Conservation (phyloP, 2,888 invertebrate genomes). For the Aleiodes testaceus region DNA sequence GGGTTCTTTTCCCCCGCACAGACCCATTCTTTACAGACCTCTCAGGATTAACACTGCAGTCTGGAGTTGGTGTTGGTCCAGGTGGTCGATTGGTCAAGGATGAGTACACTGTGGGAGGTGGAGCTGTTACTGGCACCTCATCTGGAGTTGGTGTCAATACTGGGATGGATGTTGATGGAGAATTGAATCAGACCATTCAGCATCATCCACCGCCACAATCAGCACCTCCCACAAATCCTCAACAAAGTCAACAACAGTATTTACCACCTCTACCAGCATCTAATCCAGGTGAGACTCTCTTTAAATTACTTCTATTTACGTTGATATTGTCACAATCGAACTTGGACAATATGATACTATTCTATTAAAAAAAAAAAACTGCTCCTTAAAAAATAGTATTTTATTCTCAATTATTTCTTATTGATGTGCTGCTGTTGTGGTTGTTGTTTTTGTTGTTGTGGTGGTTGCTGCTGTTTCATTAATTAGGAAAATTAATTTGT, state of each 20-base stretch:
- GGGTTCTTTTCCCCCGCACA: conserved; percentile 72
- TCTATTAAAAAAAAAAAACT: no score
- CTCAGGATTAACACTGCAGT: conserved; percentile 91
- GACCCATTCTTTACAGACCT: conserved; percentile 80
- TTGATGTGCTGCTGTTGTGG: no score
- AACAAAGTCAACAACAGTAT: conserved; percentile 73
- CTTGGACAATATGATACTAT: conserved; percentile 5
- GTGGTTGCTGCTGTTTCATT: no score
- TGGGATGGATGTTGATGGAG: conserved; percentile 78
- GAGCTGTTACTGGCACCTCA: conserved; percentile 57
- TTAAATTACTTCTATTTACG: conserved; percentile 20
- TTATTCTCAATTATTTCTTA: no score
- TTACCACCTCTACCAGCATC: conserved; percentile 65
- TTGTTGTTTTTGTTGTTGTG: no score
- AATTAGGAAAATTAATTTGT: no score
- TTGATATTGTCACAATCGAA: conserved; percentile 17
- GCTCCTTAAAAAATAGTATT: no score
- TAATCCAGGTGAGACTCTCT: conserved; percentile 63
- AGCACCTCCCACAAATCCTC: conserved; percentile 61
- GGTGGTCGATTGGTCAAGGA: conserved; percentile 92
- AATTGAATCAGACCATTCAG: conserved; percentile 81
- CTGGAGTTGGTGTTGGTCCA: conserved; percentile 75
- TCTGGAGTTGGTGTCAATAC: conserved; percentile 69
- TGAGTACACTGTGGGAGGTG: conserved; percentile 88
- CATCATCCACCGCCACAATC: conserved; percentile 79